Evolutionary conservation across 2,797 vertebrate genomes (phyloP), one percentile per base, ranked within the genome.

Genomic region (Intellagama lesueurii): DNA sequence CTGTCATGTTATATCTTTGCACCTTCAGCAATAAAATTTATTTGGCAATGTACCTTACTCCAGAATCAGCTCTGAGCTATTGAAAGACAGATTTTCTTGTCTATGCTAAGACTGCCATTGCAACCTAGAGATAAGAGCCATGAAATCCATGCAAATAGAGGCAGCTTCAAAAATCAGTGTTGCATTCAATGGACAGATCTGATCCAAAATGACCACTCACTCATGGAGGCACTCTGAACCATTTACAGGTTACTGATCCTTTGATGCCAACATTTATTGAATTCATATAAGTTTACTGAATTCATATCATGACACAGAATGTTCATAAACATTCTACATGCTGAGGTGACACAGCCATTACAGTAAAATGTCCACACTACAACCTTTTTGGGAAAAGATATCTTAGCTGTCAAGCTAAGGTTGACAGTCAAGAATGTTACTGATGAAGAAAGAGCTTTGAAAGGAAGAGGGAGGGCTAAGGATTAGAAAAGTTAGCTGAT

Each of bases 51-150:
- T 6, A 72, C 35, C 24, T 8, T 44, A 94, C 95, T 96, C 97
- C 97, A 97, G 97, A 97, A 97, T 97, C 93, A 92, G 95, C 96
- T 95, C 87, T 60, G 96, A 97, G 94, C 96, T 86, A 93, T 92
- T 92, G 94, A 75, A 79, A 64, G 30, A 19, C 35, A 35, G 32
- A 5, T 30, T 84, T 78, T 49, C 22, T 40, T 26, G 8, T 4
- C 5, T 32, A 4, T 16, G 14, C 35, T 22, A 17, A 40, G 17
- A 70, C 24, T 86, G 80, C 70, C 60, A 76, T 40, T 40, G 3
- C 75, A 52, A 49, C 77, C 70, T 22, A 68, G 32, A 81, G 49
- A 70, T 16, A 14, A 32, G 4, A 69, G 30, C 52, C 11, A 26
- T 69, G 35, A 66, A 35, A 64, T 22, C 47, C 5, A 35, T 16